Evolutionary conservation across 2,797 vertebrate species (phyloP), one percentile per base, ranked within the genome.

Genomic region (Cossypha heuglini): DNA sequence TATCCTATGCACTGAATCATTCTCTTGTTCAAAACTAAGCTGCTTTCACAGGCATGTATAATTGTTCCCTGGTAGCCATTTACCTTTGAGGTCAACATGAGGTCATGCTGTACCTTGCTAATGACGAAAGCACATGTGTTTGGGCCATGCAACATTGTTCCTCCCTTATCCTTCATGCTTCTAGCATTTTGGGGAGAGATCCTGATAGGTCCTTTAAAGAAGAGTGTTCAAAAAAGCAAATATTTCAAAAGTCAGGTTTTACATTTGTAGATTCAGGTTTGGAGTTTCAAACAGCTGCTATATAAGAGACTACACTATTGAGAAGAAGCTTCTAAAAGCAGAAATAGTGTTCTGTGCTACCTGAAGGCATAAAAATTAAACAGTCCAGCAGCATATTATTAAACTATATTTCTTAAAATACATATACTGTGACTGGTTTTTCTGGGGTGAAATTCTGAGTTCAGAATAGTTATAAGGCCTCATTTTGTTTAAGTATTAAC

Each of bases 181-280:
- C 96, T 96, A 97, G 95, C 91, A 96, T 95, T 97, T 97, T 77
- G 91, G 94, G 93, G 94, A 96, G 67, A 96, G 92, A 96, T 97
- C 92, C 94, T 95, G 96, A 96, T 6, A 97, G 90, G 92, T 97
- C 95, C 94, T 97, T 97, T 95, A 96, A 96, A 97, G 96, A 97
- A 96, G 95, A 96, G 95, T 90, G 96, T 97, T 97, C 94, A 97
- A 96, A 96, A 96, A 96, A 96, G 95, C 88, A 97, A 87, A 96
- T 96, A 96, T 94, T 96, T 97, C 96, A 97, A 96, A 96, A 96
- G 94, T 96, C 96, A 96, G 94, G 92, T 95, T 97, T 96, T 96
- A 96, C 94, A 97, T 92, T 91, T 20, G 86, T 94, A 94, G 92
- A 91, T 85, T 94, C 88, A 96, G 92, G 86, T 95, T 79, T 91